Base-by-base conservation (phyloP, 2,797 vertebrate species). In the Graptemys geographica region DNA sequence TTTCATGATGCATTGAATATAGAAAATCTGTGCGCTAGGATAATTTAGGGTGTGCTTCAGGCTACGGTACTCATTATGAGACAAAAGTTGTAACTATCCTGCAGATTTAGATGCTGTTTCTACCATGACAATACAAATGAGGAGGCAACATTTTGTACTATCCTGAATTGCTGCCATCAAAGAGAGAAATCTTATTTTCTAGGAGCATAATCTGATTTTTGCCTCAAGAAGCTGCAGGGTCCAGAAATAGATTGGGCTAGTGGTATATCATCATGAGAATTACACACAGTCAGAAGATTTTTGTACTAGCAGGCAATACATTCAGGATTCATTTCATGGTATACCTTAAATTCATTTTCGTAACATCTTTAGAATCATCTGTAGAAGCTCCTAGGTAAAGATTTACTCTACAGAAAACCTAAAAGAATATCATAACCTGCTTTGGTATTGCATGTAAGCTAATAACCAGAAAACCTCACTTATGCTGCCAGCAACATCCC, bases 181-280 rank as follows among this genome's bases (percentile, higher is more conserved):
- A 95, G 83, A 91, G 10, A 92, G 78, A 95, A 96, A 95, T 92
- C 84, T 87, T 90, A 83, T 88, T 92, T 96, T 92, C 81, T 93
- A 86, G 59, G 55, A 51, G 49, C 92, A 55, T 44, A 93, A 90
- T 83, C 86, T 92, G 62, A 94, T 86, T 89, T 65, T 49, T 90
- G 81, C 90, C 79, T 95, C 52, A 81, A 91, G 83, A 97, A 49
- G 88, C n/a, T 89, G 8, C 65, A 4, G 19, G 74, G 37, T 28
- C 19, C 87, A 86, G 74, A 89, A 92, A 94, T 28, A 91, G 51
- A 89, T 2, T 78, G 65, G 44, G 80, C 80, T 90, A 62, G 76
- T 86, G 84, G 90, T 4, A 87, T 25, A 82, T 21, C 27, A 85
- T 83, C 3, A 2, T 87, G 92, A 94, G 92, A 94, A 95, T 92